Evolutionary conservation across 2,113 vertebrate genomes (phyloP), one percentile per base, ranked within the genome.

Genomic region (Meriones unguiculatus): DNA sequence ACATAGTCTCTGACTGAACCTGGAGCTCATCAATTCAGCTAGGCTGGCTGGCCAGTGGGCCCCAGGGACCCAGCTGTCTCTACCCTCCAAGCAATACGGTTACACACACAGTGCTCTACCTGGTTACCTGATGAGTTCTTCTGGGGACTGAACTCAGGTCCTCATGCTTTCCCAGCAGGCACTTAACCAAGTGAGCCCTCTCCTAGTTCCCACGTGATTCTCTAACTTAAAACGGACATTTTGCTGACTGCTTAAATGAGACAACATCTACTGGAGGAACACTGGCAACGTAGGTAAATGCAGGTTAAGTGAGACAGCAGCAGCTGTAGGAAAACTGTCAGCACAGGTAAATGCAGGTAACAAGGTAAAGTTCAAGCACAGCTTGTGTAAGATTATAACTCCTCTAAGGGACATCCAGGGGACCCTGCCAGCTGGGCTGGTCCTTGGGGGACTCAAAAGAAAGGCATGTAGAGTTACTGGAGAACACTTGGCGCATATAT

Each of bases 181-280:
- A 41, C 13, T 41, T 41, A 64, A 38, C 80, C 59, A 62, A 25
- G 35, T 25, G 57, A 62, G 54, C 80, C 54, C 38, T 38, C 13
- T 38, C 57, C 54, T 62, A 25, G 57, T 13, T 15, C 57, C 35
- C 35, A 62, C 57, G 17, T 20, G 77, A 41, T 24, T 65, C 25
- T 87, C 76, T 77, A 59, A 90, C 57, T 91, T 69, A 35, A 69
- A 69, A 65, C 38, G 77, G 90, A n/a, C 92, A 96, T 94, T 87
- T n/a, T 17, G 32, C 52, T 87, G 69, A 70, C 20, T 80, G 25
- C 69, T 87, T 93, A 54, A 18, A 97, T 81, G 69, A 87, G 70
- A 84, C n/a, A 81, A 96, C 57, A 57, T 11, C 65, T 91, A 70
- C 65, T 84, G 59, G 80, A 94, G 52, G 38, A 90, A 92, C 90